Percentiles rank a stretch among this genome's conserved stretches.
Evolutionary conservation across 2,797 vertebrate species (phyloP).

Genomic region (Caiman crocodilus): DNA sequence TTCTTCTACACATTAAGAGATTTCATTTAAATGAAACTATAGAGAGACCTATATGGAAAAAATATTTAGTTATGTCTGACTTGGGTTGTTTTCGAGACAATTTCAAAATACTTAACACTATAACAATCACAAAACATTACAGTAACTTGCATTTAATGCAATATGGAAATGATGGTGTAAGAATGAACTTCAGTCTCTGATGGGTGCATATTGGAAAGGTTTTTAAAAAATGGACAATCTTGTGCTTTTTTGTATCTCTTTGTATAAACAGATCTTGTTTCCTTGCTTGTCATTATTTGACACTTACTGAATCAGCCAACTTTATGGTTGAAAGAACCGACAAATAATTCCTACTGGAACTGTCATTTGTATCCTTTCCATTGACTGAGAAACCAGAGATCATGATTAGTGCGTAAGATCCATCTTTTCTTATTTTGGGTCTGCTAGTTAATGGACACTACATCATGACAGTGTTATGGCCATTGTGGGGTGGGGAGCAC

Average conservation of each 20-base stretch:
- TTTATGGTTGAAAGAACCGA: conserved; percentile 44
- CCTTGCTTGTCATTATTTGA: conserved; percentile 62
- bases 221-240: conserved; percentile 82
- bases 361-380: conserved; percentile 58
- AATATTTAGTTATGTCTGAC: conserved; percentile 77
- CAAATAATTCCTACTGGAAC: conserved; percentile 30
- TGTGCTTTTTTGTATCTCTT: conserved; percentile 69
- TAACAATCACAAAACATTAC: conserved; percentile 82
- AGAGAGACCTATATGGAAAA: conserved; percentile 75
- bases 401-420: conserved; percentile 51
- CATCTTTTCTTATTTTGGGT: conserved; percentile 49
- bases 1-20: conserved; percentile 80
- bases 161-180: conserved; percentile 69
- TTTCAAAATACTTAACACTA: conserved; percentile 82
- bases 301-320: conserved; percentile 37
- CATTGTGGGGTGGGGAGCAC: conserved; percentile 46
- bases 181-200: conserved; percentile 39
- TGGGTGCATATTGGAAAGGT: conserved; percentile 60
- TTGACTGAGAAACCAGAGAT: conserved; percentile 69
- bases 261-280: conserved; percentile 54
- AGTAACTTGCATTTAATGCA: conserved; percentile 77
- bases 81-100: conserved; percentile 77
- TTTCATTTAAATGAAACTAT: conserved; percentile 79
- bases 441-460: conserved; percentile 59
- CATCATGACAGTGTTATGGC: conserved; percentile 49